These are phyloP conservation scores for Volucella inanis DNA, from an alignment of 2,888 invertebrate genomes.

Conservation along the genomic window DNA sequence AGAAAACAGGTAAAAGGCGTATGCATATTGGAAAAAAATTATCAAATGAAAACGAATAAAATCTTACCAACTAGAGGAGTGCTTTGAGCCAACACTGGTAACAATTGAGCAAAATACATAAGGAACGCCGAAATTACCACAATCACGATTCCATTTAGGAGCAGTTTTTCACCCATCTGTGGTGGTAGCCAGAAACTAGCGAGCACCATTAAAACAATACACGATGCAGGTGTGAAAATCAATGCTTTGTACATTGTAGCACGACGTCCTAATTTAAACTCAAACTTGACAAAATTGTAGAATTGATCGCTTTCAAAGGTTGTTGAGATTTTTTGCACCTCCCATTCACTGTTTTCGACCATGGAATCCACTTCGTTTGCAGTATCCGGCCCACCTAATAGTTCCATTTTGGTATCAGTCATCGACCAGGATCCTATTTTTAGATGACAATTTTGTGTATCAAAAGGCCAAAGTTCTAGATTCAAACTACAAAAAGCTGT, in stretches of 20 bases:
- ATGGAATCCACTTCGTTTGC: constrained; percentile 76
- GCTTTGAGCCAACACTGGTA: constrained; percentile 83
- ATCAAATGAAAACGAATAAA: neutral
- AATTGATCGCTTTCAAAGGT: constrained; percentile 71
- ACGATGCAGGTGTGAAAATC: constrained; percentile 86
- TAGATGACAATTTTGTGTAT: constrained; percentile 87
- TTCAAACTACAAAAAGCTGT: constrained; percentile 87
- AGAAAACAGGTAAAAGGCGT: neutral
- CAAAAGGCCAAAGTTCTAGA: constrained; percentile 89
- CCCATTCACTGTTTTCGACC: constrained; percentile 81
- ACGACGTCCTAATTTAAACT: constrained; percentile 83
- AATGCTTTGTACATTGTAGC: constrained; percentile 86
- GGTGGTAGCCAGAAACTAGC: constrained; percentile 87
- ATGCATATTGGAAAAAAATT: neutral
- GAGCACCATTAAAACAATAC: constrained; percentile 86
- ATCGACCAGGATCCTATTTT: constrained; percentile 90
- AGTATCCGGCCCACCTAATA: constrained; percentile 76
- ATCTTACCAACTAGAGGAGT: constrained; percentile 83
- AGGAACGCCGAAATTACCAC: constrained; percentile 86
- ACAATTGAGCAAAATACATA: constrained; percentile 86
- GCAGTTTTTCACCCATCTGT: constrained; percentile 87
- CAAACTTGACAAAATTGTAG: constrained; percentile 79
- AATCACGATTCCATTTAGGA: constrained; percentile 85
- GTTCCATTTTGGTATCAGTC: constrained; percentile 83
- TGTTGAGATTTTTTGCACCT: constrained; percentile 82